Base-by-base conservation (phyloP, 2,888 invertebrate genomes). In the Meiosimyza decipiens region DNA sequence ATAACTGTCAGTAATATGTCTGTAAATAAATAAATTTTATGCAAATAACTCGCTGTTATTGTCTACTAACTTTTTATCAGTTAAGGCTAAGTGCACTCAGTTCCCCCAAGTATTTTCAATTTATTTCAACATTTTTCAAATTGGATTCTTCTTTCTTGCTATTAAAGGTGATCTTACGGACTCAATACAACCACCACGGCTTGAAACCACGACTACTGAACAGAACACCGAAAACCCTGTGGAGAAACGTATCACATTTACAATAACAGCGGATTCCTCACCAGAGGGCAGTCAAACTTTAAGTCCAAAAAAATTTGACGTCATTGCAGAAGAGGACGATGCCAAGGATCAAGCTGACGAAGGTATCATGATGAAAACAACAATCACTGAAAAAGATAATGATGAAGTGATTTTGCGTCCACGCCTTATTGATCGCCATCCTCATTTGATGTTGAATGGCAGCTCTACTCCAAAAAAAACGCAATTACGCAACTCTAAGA, bases 211-310 rank as follows among this genome's bases (percentile, higher is more conserved):
- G 3, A 13, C 52, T 47, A 47, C 51, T 66, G 15, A 33, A 50
- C 63, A 71, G 33, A 15, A 28, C 63, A 12, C 49, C 12, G 68
- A 67, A 16, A 22, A 47, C 0, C 71, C 80, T 6, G 9, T 79
- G 2, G 86, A 86, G 12, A 84, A 83, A 71, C 85, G 82, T 9
- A 86, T 86, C 12, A 85, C 80, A 0, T 85, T 87, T 65, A 87
- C 85, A 11, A 68, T 85, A 67, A 81, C 83, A 4, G 70, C 82
- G 22, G 85, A 84, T 40, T 82, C 82, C 5, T 85, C 86, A 5
- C 82, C 84, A 6, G 85, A 87, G 71, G 84, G 85, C 62, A 86
- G 81, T 73, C 79, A 81, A 64, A 81, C 81, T 15, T 67, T 83
- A 71, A 80, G 82, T 40, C 82, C 84, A 33, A 82, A 85, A 59